Base-by-base conservation (phyloP, 2,888 invertebrate genomes). In the Chalcis sispes region DNA sequence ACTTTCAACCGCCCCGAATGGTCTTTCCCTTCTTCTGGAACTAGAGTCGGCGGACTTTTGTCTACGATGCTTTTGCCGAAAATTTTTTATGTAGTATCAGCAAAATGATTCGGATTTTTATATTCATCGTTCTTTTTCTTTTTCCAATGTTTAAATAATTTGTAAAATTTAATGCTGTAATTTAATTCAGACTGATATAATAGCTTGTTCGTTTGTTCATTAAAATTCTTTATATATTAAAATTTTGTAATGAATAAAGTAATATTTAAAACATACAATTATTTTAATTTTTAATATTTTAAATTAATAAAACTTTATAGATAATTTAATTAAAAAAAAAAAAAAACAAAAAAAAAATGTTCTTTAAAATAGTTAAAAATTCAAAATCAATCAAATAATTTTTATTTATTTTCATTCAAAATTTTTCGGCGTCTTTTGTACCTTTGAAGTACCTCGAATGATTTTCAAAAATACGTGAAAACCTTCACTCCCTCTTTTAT, bases 1-100 rank as follows among this genome's bases (percentile, higher is more conserved):
- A 82, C 74, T 83, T 81, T 79, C 77, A 82, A 81, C 81, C 81
- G 80, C 81, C 80, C 81, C 79, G 78, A 82, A 83, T 82, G 79
- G 79, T 77, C 18, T 78, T 79, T 72, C 65, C 42, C 67, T 76
- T 58, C 67, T 78, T 54, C 15, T 64, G 40, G 36, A 74, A 61
- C 64, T 23, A 59, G 69, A 75, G 75, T 36, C 29, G n/a, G n/a
- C n/a, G n/a, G 72, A 66, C 40, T 66, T 73, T 58, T 58, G 54
- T 23, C 25, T 27, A 32, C 18, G n/a, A 32, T 29, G 7, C 25
- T 1, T 15, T 61, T 20, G 69, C 23, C 4, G 27, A 25, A 58
- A 59, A 54, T 69, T 50, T 66, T n/a, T n/a, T n/a, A n/a, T 54
- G 13, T 27, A 25, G 70, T 70, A 75, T 42, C 23, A 56, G 65